phyloP scores from a whole-genome alignment of 2,113 vertebrate genomes.

The Ptilorrhoa leucosticta region DNA sequence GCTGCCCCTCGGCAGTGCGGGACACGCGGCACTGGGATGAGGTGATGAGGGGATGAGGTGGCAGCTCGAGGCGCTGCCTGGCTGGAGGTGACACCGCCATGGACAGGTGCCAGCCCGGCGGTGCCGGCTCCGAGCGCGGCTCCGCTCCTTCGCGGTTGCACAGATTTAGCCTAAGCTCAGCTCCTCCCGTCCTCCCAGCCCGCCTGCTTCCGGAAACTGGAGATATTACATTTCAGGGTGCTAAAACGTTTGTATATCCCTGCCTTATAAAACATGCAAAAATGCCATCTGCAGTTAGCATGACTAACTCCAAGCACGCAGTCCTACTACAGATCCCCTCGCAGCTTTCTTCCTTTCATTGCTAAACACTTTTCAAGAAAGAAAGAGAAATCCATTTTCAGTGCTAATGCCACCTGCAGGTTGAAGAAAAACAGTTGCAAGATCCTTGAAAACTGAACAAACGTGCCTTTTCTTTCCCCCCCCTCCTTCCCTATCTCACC shows the following conservation, averaged over 20 bases:
- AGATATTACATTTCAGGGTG: slow-evolving; percentile 34
- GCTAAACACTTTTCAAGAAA: slow-evolving; percentile 72
- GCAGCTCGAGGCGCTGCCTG: not conserved
- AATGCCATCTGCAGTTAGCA: slow-evolving; percentile 81
- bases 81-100: not conserved
- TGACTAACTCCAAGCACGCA: slow-evolving; percentile 74
- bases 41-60: not conserved
- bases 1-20: not conserved
- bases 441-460: slow-evolving; percentile 56
- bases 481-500: not conserved
- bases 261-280: slow-evolving; percentile 81
- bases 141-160: not conserved
- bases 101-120: not conserved
- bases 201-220: slow-evolving; percentile 35
- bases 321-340: slow-evolving; percentile 71
- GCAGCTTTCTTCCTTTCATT: slow-evolving; percentile 67
- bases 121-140: fast-evolving
- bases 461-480: not conserved
- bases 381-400: slow-evolving; percentile 79
- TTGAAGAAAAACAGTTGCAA: slow-evolving; percentile 73
- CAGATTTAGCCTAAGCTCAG: not conserved
- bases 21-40: fast-evolving
- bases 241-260: slow-evolving; percentile 69
- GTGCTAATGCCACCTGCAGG: slow-evolving; percentile 83
- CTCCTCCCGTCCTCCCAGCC: slow-evolving; percentile 20